Evolutionary conservation across 2,113 vertebrate species (phyloP).

Genomic region (Sphyrna mokarran): DNA sequence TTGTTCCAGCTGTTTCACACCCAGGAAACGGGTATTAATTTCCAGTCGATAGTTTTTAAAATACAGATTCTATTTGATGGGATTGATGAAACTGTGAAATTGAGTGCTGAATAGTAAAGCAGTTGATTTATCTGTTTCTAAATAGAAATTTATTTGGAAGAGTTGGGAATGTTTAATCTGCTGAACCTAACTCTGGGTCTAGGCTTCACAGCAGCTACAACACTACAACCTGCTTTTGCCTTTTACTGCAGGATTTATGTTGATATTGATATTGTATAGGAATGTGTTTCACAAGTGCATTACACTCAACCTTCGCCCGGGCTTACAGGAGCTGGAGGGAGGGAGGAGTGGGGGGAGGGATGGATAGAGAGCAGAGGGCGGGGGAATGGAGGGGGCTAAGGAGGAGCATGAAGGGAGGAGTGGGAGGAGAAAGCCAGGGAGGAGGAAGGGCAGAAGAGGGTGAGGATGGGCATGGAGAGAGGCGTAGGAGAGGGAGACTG

Average conservation of each 20-base stretch:
- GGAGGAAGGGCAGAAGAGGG: background rate
- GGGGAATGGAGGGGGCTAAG: background rate
- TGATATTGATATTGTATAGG: slow-evolving; percentile 42
- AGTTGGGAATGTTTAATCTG: slow-evolving; percentile 4
- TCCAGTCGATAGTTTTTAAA: background rate
- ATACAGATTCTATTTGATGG: background rate
- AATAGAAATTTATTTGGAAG: slow-evolving; percentile 2
- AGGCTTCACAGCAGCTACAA: slow-evolving; percentile 49
- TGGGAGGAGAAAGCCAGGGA: background rate
- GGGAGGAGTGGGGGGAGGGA: background rate
- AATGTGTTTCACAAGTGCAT: slow-evolving; percentile 46
- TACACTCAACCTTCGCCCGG: slow-evolving; percentile 48
- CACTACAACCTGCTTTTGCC: slow-evolving; percentile 60
- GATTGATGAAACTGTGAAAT: background rate
- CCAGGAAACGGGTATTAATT: background rate
- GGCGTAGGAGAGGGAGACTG: no score
- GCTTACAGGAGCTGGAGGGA: background rate
- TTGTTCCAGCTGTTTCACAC: background rate
- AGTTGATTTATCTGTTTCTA: slow-evolving; percentile 5
- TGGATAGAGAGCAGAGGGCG: background rate
- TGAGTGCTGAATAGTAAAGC: background rate
- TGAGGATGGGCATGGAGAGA: background rate
- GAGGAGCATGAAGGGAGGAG: no score
- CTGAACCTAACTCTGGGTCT: background rate
- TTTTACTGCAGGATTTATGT: slow-evolving; percentile 62